A percentile compares a stretch with the other conserved stretches of the same genome.
These are phyloP conservation scores for Lasioglossum lativentre DNA, from an alignment of 2,888 invertebrate genomes.

Conservation along the genomic window DNA sequence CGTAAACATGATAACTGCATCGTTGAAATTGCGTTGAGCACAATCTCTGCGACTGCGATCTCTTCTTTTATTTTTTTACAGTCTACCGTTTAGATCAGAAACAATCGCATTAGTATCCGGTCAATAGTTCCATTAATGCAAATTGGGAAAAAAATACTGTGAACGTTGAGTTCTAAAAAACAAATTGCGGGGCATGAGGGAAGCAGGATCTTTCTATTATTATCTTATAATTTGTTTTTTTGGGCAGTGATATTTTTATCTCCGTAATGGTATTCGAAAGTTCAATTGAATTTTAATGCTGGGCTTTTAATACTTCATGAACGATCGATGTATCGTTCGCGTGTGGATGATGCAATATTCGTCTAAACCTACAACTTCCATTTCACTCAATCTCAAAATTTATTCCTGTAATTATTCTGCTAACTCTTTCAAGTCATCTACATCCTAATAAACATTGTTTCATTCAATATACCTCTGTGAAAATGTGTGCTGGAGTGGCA, in stretches of 20 bases:
- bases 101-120: not conserved
- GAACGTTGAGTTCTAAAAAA: not conserved
- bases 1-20: slow-evolving; percentile 27
- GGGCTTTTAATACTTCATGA: not conserved
- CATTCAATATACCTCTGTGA: too few relatives aligned
- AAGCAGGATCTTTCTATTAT: not conserved
- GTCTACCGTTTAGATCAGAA: not conserved
- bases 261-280: not conserved
- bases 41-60: not conserved
- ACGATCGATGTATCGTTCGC: not conserved
- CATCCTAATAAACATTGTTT: too few relatives aligned
- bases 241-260: not conserved
- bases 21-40: not conserved
- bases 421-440: not conserved
- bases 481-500: too few relatives aligned
- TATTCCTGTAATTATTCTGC: not conserved
- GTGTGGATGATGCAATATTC: not conserved
- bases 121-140: not conserved
- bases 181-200: not conserved
- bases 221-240: not conserved
- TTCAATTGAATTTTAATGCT: not conserved
- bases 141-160: not conserved
- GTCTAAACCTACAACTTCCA: not conserved
- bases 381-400: too few relatives aligned
- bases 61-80: not conserved